Conservation (phyloP, 2,797 vertebrate genomes). For the Ibycter americanus region DNA sequence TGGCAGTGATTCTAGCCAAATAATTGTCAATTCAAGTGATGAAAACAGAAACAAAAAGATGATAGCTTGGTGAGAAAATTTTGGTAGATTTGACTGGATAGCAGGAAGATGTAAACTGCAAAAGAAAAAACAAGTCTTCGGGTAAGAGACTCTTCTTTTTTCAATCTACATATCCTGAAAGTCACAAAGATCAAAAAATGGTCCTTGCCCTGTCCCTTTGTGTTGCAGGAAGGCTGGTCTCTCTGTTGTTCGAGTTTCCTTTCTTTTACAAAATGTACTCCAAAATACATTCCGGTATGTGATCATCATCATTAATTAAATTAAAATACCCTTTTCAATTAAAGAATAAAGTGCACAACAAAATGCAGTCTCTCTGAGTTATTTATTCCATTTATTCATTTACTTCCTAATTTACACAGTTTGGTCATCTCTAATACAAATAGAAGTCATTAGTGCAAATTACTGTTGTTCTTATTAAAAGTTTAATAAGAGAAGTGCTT, state of each 20-base stretch:
- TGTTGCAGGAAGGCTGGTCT: neutral
- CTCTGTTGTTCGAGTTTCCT: neutral
- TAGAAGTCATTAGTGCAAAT: constrained; percentile 23
- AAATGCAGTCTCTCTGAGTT: neutral
- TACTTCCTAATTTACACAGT: neutral
- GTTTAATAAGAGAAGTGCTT: constrained; percentile 16
- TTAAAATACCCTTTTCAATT: constrained; percentile 21
- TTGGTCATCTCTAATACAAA: neutral
- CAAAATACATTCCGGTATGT: neutral
- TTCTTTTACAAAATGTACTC: neutral
- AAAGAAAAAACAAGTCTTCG: neutral
- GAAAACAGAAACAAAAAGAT: neutral
- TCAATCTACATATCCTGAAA: neutral
- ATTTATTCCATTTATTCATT: constrained; percentile 15
- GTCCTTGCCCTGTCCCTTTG: neutral
- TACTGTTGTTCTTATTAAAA: constrained; percentile 34
- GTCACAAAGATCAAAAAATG: neutral
- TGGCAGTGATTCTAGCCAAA: neutral
- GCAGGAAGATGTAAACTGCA: neutral
- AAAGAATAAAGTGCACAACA: neutral
- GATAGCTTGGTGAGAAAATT: neutral
- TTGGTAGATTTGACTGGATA: neutral
- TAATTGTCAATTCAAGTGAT: neutral
- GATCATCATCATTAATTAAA: neutral
- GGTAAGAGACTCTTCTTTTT: neutral